Conservation (phyloP, 2,888 invertebrate genomes). For the Polylopha cassiicola region DNA sequence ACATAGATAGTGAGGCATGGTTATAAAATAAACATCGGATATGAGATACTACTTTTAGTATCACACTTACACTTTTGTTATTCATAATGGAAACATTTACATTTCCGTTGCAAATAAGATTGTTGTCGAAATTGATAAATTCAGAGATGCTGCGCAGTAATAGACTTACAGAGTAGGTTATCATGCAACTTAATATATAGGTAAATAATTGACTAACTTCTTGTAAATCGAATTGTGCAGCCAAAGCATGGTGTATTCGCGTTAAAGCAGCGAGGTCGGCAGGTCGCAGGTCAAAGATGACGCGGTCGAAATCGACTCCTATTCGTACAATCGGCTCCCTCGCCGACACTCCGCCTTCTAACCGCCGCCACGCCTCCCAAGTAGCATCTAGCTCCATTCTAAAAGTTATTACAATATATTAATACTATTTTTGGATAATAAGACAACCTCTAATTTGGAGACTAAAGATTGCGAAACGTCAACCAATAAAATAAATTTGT, state of each 20-base stretch:
- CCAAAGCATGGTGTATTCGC: conserved; percentile 24
- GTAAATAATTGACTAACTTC: no score
- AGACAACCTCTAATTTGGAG: neutral
- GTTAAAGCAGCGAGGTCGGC: conserved; percentile 35
- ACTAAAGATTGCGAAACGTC: neutral
- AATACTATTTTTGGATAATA: neutral
- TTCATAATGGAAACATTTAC: no score
- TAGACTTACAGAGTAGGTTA: no score
- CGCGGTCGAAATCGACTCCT: conserved; percentile 42
- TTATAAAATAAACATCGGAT: no score
- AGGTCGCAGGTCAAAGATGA: conserved; percentile 48
- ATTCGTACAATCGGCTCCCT: conserved; percentile 39
- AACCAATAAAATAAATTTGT: no score
- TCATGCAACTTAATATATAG: no score
- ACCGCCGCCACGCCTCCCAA: conserved; percentile 60
- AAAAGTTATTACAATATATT: neutral
- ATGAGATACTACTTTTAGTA: no score
- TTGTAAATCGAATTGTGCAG: conserved; percentile 2
- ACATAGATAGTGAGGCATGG: no score
- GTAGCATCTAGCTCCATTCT: conserved; percentile 45
- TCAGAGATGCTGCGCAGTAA: no score
- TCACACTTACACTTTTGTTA: no score
- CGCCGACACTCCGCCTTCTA: conserved; percentile 36
- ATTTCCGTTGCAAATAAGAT: no score
- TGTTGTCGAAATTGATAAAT: no score